These are phyloP conservation scores for Bursaphelenchus mucronatus DNA, from an alignment of 1,140 invertebrate genomes.

Conservation along the genomic window DNA sequence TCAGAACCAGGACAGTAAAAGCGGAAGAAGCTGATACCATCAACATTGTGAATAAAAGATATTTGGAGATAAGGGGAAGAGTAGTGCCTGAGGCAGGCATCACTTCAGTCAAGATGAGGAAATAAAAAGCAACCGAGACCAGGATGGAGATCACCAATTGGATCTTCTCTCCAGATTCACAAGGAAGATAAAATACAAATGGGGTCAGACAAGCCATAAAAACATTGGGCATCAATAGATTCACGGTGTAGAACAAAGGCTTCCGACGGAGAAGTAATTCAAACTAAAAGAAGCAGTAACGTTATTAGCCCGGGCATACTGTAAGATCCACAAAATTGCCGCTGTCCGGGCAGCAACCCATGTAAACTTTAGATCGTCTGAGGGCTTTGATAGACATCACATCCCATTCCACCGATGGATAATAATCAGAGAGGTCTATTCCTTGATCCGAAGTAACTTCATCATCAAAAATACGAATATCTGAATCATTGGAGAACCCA, in stretches of 20 bases:
- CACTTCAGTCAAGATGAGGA: constrained; percentile 86
- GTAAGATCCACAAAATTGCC: constrained; percentile 76
- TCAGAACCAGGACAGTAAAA: constrained; percentile 67
- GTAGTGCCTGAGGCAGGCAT: constrained; percentile 96
- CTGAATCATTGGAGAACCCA: background rate
- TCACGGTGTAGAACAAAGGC: constrained; percentile 90
- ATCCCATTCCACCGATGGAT: constrained; percentile 97
- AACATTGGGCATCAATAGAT: constrained; percentile 90
- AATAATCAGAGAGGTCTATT: constrained; percentile 81
- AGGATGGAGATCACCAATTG: constrained; percentile 95
- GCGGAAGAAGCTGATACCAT: constrained; percentile 80
- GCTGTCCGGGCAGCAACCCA: constrained; percentile 70
- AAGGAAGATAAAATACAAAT: constrained; percentile 80
- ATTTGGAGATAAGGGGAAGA: constrained; percentile 89
- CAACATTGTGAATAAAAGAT: constrained; percentile 97
- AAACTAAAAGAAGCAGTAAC: background rate
- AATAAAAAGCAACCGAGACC: constrained; percentile 91
- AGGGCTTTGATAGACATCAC: constrained; percentile 81
- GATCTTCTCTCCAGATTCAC: constrained; percentile 92
- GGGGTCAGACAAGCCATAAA: constrained; percentile 24
- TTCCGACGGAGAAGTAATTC: constrained; percentile 71
- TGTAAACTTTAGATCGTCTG: constrained; percentile 83
- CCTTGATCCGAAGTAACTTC: background rate
- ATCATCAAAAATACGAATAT: too few species aligned
- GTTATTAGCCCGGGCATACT: constrained; percentile 1